Evolutionary conservation across 2,113 vertebrate genomes (phyloP).

Genomic region (Aleadryas rufinucha): DNA sequence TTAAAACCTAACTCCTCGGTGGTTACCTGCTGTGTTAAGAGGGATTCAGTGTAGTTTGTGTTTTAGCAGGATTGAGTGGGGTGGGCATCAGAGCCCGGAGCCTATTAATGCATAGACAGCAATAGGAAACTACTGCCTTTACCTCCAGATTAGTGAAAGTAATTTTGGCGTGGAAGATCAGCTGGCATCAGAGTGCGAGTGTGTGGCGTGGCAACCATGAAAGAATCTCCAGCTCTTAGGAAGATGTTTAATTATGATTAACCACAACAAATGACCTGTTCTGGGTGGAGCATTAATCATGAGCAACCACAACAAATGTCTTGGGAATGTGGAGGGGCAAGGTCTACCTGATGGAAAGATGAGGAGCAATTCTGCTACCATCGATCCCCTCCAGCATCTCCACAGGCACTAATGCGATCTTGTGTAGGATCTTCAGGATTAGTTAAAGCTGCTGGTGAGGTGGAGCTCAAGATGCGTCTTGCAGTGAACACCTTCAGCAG

Average conservation of each 20-base stretch:
- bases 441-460: background rate
- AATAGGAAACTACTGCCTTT: background rate
- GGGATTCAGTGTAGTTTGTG: background rate
- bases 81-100: background rate
- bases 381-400: background rate
- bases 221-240: constrained; percentile 41
- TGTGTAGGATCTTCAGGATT: background rate
- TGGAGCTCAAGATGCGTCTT: background rate
- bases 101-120: background rate
- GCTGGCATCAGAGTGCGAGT: constrained; percentile 3
- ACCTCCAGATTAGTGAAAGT: background rate
- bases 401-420: background rate
- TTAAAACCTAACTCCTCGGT: background rate
- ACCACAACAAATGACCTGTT: constrained; percentile 40
- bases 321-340: constrained; percentile 23
- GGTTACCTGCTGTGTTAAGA: background rate
- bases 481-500: background rate
- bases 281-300: constrained; percentile 13
- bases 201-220: background rate
- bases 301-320: constrained; percentile 13
- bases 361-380: background rate
- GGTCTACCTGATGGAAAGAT: background rate
- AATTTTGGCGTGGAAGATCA: background rate
- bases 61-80: background rate
- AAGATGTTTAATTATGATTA: constrained; percentile 35